Conservation (phyloP, 64 coral and sea anemone genomes). For the Pocillopora verrucosa region DNA sequence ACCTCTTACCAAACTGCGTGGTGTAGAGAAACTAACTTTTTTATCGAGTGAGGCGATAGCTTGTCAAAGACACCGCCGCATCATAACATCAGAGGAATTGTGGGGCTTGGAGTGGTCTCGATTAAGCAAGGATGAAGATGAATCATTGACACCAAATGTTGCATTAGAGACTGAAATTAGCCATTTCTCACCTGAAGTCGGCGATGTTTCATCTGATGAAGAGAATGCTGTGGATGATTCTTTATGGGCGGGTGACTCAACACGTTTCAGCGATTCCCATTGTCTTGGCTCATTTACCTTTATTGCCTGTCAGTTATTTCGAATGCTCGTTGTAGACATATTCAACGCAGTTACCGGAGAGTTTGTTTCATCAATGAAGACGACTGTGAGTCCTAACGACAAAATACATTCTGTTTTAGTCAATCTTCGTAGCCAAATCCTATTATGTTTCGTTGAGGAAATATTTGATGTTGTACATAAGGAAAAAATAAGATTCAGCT, state of each 20-base stretch:
- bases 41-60: slow-evolving; percentile 2
- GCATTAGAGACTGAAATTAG: neutral
- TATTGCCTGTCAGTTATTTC: neutral
- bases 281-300: no score
- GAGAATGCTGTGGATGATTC: no score
- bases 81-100: neutral
- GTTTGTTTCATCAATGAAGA: neutral
- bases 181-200: no score
- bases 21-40: neutral
- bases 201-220: no score
- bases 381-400: neutral
- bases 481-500: neutral
- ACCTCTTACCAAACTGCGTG: neutral
- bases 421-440: neutral
- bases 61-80: neutral
- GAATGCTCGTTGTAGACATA: neutral
- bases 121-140: neutral
- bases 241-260: no score
- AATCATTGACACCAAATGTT: neutral
- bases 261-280: no score
- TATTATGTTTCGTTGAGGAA: neutral
- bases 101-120: neutral
- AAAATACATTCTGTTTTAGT: neutral
- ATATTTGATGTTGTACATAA: neutral
- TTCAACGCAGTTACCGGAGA: neutral